Evolutionary conservation across 2,113 vertebrate species (phyloP).

Genomic region (Struthidea cinerea): DNA sequence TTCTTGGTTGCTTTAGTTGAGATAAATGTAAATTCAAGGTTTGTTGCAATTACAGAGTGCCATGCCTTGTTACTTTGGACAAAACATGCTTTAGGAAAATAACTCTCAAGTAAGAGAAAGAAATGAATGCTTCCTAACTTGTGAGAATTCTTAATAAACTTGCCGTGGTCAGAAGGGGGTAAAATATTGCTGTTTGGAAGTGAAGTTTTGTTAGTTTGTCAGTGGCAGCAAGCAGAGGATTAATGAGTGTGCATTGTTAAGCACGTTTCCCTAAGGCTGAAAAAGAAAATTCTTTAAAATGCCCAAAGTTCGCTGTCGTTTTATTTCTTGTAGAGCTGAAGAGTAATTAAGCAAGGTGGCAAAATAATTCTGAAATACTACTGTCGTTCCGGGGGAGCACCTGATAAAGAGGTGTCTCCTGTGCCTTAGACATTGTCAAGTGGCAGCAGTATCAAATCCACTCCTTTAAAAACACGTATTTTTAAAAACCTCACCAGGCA

Average conservation of each 20-base stretch:
- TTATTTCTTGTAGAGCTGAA: conserved; percentile 55
- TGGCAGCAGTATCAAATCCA: background rate
- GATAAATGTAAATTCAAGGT: background rate
- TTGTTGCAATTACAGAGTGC: background rate
- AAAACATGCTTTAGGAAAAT: background rate
- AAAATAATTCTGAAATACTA: background rate
- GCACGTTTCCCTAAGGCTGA: conserved; percentile 38
- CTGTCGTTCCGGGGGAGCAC: background rate
- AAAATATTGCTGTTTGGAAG: background rate
- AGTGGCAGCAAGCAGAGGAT: background rate
- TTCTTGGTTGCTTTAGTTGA: background rate
- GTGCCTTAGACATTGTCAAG: background rate
- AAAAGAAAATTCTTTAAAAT: conserved; percentile 56
- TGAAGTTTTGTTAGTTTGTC: conserved; percentile 39
- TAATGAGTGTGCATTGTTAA: conserved; percentile 50
- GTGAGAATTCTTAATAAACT: background rate
- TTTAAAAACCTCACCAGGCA: background rate
- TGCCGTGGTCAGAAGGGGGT: background rate
- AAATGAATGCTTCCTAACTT: background rate
- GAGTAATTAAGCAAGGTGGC: conserved; percentile 42
- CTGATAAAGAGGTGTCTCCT: background rate
- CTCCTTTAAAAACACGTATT: background rate
- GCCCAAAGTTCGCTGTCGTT: background rate
- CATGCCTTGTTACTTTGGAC: background rate
- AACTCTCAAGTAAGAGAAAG: background rate